A percentile compares a stretch with the other conserved stretches of the same genome.
phyloP scores from a whole-genome alignment of 2,888 invertebrate genomes.

The Dolomedes plantarius region DNA sequence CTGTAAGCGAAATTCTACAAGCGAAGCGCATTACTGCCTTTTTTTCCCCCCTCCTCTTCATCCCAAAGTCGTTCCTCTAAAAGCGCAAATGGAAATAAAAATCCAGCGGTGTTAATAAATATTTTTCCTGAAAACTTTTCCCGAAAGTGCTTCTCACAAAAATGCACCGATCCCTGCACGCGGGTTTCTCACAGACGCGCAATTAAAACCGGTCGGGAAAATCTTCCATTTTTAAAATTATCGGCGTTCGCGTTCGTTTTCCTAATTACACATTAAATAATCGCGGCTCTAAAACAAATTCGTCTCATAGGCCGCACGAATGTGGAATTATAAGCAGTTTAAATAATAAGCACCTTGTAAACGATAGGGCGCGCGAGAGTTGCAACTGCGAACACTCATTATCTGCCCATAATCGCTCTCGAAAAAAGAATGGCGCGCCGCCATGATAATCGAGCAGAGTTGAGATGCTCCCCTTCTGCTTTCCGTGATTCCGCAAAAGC shows the following conservation, averaged over 20 bases:
- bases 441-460: constrained; percentile 52
- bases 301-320: constrained; percentile 41
- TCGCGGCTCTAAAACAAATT: constrained; percentile 50
- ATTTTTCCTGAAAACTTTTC: not conserved
- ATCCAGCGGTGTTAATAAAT: not conserved
- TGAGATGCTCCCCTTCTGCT: constrained; percentile 33
- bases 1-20: no score
- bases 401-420: constrained; percentile 55
- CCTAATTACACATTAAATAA: constrained; percentile 56
- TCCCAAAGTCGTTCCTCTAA: no score
- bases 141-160: not conserved
- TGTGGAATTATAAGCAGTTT: constrained; percentile 63
- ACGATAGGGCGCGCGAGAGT: constrained; percentile 49
- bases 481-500: constrained; percentile 49
- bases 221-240: constrained; percentile 1
- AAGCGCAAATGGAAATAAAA: no score
- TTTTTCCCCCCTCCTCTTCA: no score
- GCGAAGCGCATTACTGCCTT: no score
- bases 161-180: not conserved
- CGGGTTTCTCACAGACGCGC: not conserved
- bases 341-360: constrained; percentile 70
- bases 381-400: constrained; percentile 53
- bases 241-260: constrained; percentile 35
- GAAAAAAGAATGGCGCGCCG: constrained; percentile 46
- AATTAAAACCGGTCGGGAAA: not conserved